Evolutionary conservation across 1,140 invertebrate species (phyloP).

Genomic region (Cryptotermes secundus): DNA sequence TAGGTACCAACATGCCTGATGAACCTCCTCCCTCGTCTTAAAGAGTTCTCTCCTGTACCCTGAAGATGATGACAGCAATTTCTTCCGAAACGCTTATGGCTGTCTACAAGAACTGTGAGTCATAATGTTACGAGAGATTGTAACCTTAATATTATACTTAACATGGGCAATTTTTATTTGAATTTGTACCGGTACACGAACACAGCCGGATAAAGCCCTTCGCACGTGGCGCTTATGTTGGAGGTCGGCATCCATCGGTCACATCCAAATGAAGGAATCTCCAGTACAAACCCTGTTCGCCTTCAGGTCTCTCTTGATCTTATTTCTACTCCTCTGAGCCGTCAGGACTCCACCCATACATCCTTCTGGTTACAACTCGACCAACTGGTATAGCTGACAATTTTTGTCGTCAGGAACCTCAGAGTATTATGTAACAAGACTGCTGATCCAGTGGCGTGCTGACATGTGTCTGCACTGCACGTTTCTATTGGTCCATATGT

Average conservation of each 20-base stretch:
- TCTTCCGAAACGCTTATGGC: too few species aligned
- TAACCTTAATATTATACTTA: too few species aligned
- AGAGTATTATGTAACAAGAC: not conserved
- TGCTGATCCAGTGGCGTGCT: not conserved
- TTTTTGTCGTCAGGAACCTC: not conserved
- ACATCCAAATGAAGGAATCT: slow-evolving; percentile 6
- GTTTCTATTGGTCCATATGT: too few species aligned
- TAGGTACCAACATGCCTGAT: too few species aligned
- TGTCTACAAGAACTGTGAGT: too few species aligned
- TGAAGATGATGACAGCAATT: too few species aligned
- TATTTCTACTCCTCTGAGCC: not conserved
- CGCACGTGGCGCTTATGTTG: not conserved
- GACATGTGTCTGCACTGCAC: not conserved
- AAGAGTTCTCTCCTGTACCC: too few species aligned
- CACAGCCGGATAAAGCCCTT: not conserved
- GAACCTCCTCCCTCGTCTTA: too few species aligned
- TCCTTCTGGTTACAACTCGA: not conserved
- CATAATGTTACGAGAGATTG: too few species aligned
- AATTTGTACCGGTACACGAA: too few species aligned
- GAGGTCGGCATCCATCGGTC: not conserved
- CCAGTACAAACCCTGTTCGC: not conserved
- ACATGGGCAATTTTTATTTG: too few species aligned
- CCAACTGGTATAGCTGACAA: not conserved
- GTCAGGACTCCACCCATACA: not conserved
- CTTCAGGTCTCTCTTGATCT: slow-evolving; percentile 7